Evolutionary conservation across 2,113 vertebrate genomes (phyloP).

Genomic region (Pseudonaja textilis): DNA sequence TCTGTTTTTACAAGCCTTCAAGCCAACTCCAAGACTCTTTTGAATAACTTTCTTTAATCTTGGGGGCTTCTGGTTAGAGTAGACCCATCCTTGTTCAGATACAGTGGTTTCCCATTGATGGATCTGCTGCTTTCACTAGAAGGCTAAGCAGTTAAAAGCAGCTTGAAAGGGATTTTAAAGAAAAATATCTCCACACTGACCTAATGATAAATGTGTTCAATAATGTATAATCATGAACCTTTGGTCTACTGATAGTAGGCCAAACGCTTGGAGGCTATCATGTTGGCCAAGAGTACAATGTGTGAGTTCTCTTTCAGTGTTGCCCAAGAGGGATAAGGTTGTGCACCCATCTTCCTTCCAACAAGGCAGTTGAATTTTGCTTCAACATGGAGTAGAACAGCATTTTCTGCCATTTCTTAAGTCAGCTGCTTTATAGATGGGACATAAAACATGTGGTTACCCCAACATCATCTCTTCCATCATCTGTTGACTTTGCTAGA

Average conservation of each 20-base stretch:
- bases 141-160: neutral
- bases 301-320: neutral
- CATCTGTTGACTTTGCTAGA: neutral
- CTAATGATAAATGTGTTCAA: neutral
- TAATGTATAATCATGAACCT: neutral
- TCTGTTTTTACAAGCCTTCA: neutral
- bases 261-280: neutral
- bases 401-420: neutral
- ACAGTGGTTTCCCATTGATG: neutral
- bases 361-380: neutral
- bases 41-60: neutral
- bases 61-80: neutral
- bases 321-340: neutral
- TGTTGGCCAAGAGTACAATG: neutral
- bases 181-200: neutral
- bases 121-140: neutral
- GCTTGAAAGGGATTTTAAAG: neutral
- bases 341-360: neutral
- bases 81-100: neutral
- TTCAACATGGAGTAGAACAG: neutral
- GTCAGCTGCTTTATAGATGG: neutral
- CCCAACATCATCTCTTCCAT: neutral
- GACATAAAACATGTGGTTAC: neutral
- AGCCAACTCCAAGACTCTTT: neutral
- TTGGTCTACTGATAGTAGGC: neutral